These are phyloP conservation scores for Chalcosyrphus nemorum DNA, from an alignment of 2,888 invertebrate species.

Conservation along the genomic window DNA sequence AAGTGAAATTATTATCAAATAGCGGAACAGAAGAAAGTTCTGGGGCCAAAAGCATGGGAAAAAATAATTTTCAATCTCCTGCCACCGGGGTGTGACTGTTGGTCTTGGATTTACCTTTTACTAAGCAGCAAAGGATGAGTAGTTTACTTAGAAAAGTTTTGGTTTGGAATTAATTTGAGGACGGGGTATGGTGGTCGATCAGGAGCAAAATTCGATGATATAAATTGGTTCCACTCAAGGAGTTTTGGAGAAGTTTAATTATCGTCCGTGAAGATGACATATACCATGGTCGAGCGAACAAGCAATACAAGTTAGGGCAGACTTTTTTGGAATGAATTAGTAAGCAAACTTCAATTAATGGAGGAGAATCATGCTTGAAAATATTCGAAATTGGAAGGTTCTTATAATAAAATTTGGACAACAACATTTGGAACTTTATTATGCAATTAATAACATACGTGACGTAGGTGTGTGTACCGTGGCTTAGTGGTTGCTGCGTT, in stretches of 20 bases:
- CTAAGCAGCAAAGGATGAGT: conserved; percentile 24
- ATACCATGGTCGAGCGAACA: conserved; percentile 19
- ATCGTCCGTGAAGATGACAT: conserved; percentile 7
- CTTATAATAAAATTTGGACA: no score
- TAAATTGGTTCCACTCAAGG: conserved; percentile 48
- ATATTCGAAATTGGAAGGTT: background rate
- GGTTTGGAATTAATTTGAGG: conserved; percentile 48
- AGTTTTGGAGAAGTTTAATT: conserved; percentile 56
- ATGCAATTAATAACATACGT: no score
- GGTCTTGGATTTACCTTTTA: conserved; percentile 46
- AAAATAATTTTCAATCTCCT: conserved; percentile 62
- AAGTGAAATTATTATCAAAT: conserved; percentile 65
- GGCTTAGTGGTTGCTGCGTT: no score
- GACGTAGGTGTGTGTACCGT: no score
- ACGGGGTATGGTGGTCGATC: background rate
- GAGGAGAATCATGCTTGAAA: background rate
- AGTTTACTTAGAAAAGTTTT: conserved; percentile 55
- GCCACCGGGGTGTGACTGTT: conserved; percentile 11
- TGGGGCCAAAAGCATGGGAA: background rate
- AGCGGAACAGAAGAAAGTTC: background rate
- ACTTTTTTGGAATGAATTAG: conserved; percentile 19
- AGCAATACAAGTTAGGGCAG: conserved; percentile 1
- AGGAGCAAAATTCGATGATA: conserved; percentile 1
- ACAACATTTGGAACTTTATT: no score
- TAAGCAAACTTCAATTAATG: conserved; percentile 3